Base-by-base conservation (phyloP, 2,888 invertebrate species). In the Dasysyrphus albostriatus region DNA sequence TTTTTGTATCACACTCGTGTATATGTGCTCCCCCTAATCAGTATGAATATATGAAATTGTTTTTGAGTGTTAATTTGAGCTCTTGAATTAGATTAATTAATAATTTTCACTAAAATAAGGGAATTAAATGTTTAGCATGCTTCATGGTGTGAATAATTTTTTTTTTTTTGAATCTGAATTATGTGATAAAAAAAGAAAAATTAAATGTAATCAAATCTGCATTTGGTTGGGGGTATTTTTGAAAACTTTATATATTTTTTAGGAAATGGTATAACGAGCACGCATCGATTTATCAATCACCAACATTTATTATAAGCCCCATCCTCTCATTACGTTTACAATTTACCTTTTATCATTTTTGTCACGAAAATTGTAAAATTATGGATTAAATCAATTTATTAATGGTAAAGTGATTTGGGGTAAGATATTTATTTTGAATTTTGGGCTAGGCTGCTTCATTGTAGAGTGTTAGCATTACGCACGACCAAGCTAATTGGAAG, bases 1-100 rank as follows among this genome's bases (percentile, higher is more conserved):
- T 14, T 54, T 54, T 7, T 24, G 3, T 24, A 39, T 29, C 59
- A 37, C 19, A 39, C 58, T 29, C 37, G 37, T 7, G 24, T 44
- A 54, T 5, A 24, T 51, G 7, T 39, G 3, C 3, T 56, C 19
- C 24, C 9, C 24, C 76, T 67, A 76, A 76, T 76, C 58, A 63
- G 34, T 42, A 32, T 34, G 42, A 63, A 65, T 44, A 54, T 32
- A 69, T 29, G 54, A 65, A 75, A 63, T 75, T 75, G 54, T 65
- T 63, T 75, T 54, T 54, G 69, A 58, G 63, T 69, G 65, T 67
- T 65, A 37, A 65, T 67, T 58, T 76, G 24, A 58, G 42, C 32
- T 44, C 58, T 58, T n/a, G 39, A 75, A 44, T 76, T 76, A 67
- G 69, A 54, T 39, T 19, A 76, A 76, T 76, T 76, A 76, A 56